Conservation (phyloP, 2,888 invertebrate genomes). For the Mesoligia furuncula region DNA sequence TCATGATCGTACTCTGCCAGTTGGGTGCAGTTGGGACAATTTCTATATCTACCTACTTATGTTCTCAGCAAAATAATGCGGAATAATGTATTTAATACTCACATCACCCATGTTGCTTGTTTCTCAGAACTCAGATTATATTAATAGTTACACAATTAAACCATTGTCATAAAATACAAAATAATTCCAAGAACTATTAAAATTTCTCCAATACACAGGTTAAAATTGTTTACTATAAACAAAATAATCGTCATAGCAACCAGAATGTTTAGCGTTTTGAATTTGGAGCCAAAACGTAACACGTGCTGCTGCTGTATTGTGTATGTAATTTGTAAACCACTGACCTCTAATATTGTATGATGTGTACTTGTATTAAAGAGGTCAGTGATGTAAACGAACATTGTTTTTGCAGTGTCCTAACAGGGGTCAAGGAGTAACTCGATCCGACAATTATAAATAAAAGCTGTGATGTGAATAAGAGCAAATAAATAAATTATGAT, state of each 20-base stretch:
- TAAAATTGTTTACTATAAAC: slow-evolving; percentile 50
- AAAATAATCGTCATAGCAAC: slow-evolving; percentile 55
- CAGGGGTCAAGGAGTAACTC: not conserved
- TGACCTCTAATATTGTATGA: no score
- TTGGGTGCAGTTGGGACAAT: not conserved
- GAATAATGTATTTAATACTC: slow-evolving; percentile 65
- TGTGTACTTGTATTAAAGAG: no score
- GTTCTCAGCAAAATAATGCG: not conserved
- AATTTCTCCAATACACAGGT: slow-evolving; percentile 15
- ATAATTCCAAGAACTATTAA: slow-evolving; percentile 8
- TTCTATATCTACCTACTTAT: not conserved
- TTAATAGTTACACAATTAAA: slow-evolving; percentile 23
- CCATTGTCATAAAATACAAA: slow-evolving; percentile 47
- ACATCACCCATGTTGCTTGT: slow-evolving; percentile 78
- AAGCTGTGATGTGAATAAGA: not conserved
- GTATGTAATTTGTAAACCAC: no score
- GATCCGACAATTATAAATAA: not conserved
- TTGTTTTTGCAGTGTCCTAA: not conserved
- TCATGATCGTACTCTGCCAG: no score
- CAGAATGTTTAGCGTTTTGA: slow-evolving; percentile 33
- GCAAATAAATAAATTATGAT: not conserved
- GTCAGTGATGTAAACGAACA: not conserved
- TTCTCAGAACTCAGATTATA: slow-evolving; percentile 15
- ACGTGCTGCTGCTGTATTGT: not conserved
- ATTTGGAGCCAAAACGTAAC: slow-evolving; percentile 34